Evolutionary conservation across 37 sponge, comb jelly and placozoan species (phyloP).

Genomic region (Cladorhizidae sp.): DNA sequence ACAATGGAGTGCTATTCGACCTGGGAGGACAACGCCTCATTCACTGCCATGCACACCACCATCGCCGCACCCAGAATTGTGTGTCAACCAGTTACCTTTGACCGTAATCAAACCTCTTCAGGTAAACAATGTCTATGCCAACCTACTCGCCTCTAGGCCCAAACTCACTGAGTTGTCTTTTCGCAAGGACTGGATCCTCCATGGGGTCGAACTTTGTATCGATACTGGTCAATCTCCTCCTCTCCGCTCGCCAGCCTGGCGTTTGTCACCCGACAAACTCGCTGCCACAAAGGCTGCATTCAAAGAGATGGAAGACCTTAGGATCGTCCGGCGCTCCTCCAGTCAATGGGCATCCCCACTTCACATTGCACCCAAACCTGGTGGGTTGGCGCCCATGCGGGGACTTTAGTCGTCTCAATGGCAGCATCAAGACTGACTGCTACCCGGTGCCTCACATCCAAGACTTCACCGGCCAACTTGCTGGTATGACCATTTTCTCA

Average conservation of each 20-base stretch:
- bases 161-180: conserved; percentile 20
- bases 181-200: not conserved
- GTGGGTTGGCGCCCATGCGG: conserved; percentile 67
- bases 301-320: conserved; percentile 28
- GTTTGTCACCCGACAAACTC: conserved; percentile 33
- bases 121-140: conserved; percentile 8
- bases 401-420: conserved; percentile 58
- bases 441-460: conserved; percentile 69
- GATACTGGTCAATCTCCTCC: conserved; percentile 40
- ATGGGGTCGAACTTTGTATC: conserved; percentile 40
- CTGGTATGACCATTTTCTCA: not conserved
- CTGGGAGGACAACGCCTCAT: not conserved
- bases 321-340: conserved; percentile 42
- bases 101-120: not conserved
- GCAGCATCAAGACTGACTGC: conserved; percentile 36
- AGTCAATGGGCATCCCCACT: conserved; percentile 56
- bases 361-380: conserved; percentile 50
- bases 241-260: conserved; percentile 16
- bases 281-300: conserved; percentile 24
- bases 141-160: conserved; percentile 19
- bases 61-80: too few relatives aligned
- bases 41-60: too few relatives aligned
- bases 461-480: conserved; percentile 23
- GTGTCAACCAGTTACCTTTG: too few relatives aligned
- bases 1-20: conserved; percentile 25